Evolutionary conservation across 2,888 invertebrate genomes (phyloP), one percentile per base, ranked within the genome.

Genomic region (Dynastes tityus): DNA sequence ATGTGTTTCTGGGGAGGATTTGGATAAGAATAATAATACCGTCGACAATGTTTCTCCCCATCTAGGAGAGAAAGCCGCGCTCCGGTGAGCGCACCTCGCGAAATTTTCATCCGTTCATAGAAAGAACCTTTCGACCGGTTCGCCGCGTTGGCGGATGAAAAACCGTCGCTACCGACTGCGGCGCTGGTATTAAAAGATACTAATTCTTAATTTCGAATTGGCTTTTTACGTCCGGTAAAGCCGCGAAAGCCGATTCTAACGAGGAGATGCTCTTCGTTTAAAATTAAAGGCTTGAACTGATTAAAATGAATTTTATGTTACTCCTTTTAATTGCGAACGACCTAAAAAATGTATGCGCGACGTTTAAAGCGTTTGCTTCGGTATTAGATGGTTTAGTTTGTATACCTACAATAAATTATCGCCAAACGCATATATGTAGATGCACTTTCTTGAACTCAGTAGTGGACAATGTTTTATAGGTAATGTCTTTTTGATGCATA

Each of bases 171-270:
- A 32, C 51, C 51, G 8, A 40, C 58, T 22, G 58, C 58, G 58
- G 29, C 55, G 58, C 16, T 9, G 58, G 73, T 40, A 73, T 73
- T 73, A 73, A 73, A 73, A 73, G 58, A 40, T 37, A 73, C 58
- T 73, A 73, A 73, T 58, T 73, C 73, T 73, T 73, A 73, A 73
- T 73, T 71, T 71, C 29, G 55, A 55, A 58, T 71, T 51, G 55
- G 22, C 16, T 68, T 51, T 68, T 68, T 51, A 68, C 49, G 51
- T 68, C 29, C 40, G 40, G 16, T 22, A 32, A 55, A 73, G 6
- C 51, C 22, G n/a, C 65, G 40, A 37, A 16, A 67, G 22, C 29
- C 49, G 27, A 11, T 49, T 68, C 32, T 63, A 63, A 29, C 32
- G 63, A 29, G 27, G 63, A 29, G 29, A 29, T 13, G 11, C 67